Conservation (phyloP, 1,140 invertebrate genomes). For the Sycophaga agraensis region DNA sequence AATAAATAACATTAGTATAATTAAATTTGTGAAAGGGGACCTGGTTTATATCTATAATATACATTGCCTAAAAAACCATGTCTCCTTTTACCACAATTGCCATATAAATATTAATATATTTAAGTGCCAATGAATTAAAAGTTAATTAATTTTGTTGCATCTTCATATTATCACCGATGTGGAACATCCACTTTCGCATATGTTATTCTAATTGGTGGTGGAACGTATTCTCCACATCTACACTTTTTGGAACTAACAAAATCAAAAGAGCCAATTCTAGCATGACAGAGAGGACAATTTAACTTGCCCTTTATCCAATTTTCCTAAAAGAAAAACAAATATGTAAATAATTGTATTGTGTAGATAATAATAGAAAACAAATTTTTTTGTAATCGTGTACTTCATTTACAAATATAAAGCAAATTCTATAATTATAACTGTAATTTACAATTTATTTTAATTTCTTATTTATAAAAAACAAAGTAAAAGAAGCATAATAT, state of each 20-base stretch:
- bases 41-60: slow-evolving; percentile 25
- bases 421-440: too few species aligned
- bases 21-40: slow-evolving; percentile 25
- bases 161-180: slow-evolving; percentile 26
- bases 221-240: slow-evolving; percentile 40
- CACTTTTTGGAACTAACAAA: slow-evolving; percentile 47
- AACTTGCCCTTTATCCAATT: slow-evolving; percentile 51
- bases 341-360: slow-evolving; percentile 17
- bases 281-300: slow-evolving; percentile 47
- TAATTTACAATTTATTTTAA: too few species aligned
- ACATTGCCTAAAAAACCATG: slow-evolving; percentile 20
- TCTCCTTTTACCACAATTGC: slow-evolving; percentile 22
- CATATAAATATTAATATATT: slow-evolving; percentile 14
- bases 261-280: slow-evolving; percentile 49
- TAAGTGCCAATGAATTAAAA: slow-evolving; percentile 24
- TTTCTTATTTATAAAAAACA: too few species aligned
- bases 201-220: slow-evolving; percentile 46
- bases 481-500: too few species aligned
- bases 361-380: too few species aligned
- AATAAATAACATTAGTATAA: slow-evolving; percentile 17
- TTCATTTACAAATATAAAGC: too few species aligned
- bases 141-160: slow-evolving; percentile 8
- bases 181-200: slow-evolving; percentile 44
- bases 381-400: too few species aligned
- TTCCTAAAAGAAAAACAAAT: slow-evolving; percentile 39